Conservation (phyloP, 53 echinoderm and acorn worm genomes). For the Patiria pectinifera region DNA sequence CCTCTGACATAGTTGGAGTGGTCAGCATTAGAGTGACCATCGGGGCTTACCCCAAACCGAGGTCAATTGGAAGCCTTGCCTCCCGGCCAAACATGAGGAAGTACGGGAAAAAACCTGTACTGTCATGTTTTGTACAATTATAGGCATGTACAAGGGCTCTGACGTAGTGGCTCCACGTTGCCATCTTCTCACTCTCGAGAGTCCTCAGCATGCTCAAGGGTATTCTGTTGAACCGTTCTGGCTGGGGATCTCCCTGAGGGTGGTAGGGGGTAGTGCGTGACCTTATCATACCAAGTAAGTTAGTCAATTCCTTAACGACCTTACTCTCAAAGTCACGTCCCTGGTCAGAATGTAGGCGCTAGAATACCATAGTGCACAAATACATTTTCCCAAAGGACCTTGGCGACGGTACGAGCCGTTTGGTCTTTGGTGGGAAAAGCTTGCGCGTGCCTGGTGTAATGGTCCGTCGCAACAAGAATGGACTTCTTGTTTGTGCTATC, state of each 20-base stretch:
- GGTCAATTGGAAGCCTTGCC: constrained; percentile 58
- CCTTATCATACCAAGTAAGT: background rate
- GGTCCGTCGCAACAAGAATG: constrained; percentile 65
- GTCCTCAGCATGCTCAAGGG: constrained; percentile 50
- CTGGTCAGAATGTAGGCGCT: constrained; percentile 21
- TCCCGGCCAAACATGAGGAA: constrained; percentile 67
- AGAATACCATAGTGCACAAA: constrained; percentile 35
- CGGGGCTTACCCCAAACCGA: background rate
- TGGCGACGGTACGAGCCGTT: constrained; percentile 68
- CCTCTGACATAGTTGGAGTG: constrained; percentile 39
- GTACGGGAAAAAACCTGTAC: constrained; percentile 62
- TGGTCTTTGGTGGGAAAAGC: constrained; percentile 35
- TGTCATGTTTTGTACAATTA: constrained; percentile 56
- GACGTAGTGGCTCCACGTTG: constrained; percentile 21
- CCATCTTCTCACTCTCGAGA: constrained; percentile 27
- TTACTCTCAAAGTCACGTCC: constrained; percentile 51
- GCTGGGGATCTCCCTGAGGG: constrained; percentile 69
- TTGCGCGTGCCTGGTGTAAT: constrained; percentile 64
- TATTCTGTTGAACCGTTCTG: constrained; percentile 74
- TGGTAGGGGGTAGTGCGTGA: constrained; percentile 60
- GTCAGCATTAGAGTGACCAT: background rate
- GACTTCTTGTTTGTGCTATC: constrained; percentile 38
- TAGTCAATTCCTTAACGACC: constrained; percentile 43
- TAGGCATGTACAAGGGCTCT: constrained; percentile 48
- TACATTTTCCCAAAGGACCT: constrained; percentile 28